Conservation (phyloP, 2,113 vertebrate species). For the Dolichallabes microphthalmus region DNA sequence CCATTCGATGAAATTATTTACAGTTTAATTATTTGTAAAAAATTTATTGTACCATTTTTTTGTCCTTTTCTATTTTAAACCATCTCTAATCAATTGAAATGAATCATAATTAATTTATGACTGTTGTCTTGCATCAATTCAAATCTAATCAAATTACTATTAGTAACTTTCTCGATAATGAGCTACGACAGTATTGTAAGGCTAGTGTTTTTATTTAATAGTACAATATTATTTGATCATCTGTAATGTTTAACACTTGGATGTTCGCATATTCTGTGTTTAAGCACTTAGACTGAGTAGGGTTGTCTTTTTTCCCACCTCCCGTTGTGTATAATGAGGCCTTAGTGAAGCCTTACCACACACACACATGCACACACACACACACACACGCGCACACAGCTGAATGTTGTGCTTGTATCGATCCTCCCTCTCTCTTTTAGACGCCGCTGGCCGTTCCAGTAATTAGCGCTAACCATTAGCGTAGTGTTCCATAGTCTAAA, state of each 20-base stretch:
- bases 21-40: too few species aligned
- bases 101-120: background rate
- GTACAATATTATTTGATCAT: background rate
- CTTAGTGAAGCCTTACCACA: background rate
- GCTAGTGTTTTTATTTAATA: conserved; percentile 11
- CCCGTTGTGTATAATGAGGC: background rate
- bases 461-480: conserved; percentile 80
- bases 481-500: conserved; percentile 71
- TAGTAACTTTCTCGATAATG: background rate
- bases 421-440: conserved; percentile 72
- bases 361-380: conserved; percentile 25
- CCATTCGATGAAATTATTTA: too few species aligned
- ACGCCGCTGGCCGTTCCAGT: conserved; percentile 71
- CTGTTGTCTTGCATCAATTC: background rate
- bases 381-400: conserved; percentile 17
- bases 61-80: too few species aligned
- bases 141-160: background rate
- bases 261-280: background rate
- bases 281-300: background rate
- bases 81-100: background rate
- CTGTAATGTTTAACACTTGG: background rate
- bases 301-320: background rate
- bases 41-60: too few species aligned
- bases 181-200: background rate
- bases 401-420: conserved; percentile 66